Evolutionary conservation across 2,113 vertebrate species (phyloP).

Genomic region (Psilopogon haemacephalus): DNA sequence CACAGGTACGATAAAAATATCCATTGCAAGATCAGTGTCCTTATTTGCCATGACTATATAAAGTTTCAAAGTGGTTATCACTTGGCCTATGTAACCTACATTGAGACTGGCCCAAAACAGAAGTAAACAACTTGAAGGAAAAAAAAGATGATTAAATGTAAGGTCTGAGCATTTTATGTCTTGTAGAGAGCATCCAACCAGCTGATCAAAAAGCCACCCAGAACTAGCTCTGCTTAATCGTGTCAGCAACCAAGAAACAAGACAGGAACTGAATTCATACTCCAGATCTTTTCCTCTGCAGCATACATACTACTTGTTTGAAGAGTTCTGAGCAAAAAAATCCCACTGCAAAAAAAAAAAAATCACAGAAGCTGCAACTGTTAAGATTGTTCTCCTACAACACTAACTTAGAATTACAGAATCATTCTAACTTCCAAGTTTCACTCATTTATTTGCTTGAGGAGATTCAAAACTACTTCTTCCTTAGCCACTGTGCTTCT

Average conservation of each 20-base stretch:
- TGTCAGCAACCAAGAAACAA: neutral
- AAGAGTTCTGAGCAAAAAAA: neutral
- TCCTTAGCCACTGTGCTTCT: neutral
- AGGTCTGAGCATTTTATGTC: neutral
- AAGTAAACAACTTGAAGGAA: neutral
- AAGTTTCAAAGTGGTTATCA: neutral
- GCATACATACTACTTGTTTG: neutral
- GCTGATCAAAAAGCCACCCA: neutral
- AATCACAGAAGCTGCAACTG: neutral
- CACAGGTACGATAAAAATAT: neutral
- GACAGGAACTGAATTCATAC: neutral
- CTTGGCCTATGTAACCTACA: neutral
- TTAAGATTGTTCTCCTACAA: neutral
- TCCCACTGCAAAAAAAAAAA: neutral
- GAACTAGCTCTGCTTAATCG: neutral
- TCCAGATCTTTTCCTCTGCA: neutral
- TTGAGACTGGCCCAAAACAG: neutral
- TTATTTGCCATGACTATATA: neutral
- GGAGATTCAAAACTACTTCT: neutral
- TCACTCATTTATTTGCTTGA: neutral
- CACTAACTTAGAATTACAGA: no score
- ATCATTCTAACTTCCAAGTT: neutral
- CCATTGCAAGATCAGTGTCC: neutral
- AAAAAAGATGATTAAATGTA: neutral
- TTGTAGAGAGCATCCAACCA: neutral